Evolutionary conservation across 2,888 invertebrate genomes (phyloP).

Genomic region (Pachycephus smyrnensis): DNA sequence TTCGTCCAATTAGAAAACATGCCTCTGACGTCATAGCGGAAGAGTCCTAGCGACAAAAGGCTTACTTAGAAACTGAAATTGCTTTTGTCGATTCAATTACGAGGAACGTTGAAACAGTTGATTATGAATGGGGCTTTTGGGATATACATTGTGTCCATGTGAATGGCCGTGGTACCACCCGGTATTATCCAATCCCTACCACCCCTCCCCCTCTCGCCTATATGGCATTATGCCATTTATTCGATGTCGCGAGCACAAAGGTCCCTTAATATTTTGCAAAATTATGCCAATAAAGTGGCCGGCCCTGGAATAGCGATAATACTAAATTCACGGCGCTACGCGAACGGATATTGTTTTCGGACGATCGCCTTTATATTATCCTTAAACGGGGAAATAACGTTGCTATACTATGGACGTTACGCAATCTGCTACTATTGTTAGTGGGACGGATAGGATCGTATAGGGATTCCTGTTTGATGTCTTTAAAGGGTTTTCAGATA

Average conservation of each 20-base stretch:
- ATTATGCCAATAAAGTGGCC: conserved; percentile 14
- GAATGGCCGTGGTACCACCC: background rate
- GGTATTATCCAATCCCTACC: background rate
- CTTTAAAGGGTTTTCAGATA: background rate
- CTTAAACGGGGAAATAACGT: background rate
- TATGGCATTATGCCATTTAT: conserved; percentile 12
- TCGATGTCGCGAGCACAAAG: conserved; percentile 12
- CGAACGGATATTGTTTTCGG: conserved; percentile 15
- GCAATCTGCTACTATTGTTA: background rate
- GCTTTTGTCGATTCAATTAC: background rate
- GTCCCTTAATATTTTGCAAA: conserved; percentile 15
- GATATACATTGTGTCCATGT: background rate
- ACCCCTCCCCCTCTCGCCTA: background rate
- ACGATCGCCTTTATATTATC: conserved; percentile 8
- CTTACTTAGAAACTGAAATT: background rate
- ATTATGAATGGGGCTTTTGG: background rate
- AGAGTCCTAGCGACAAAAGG: background rate
- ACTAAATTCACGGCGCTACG: conserved; percentile 10
- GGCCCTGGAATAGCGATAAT: background rate
- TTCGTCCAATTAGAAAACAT: background rate
- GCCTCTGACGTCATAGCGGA: background rate
- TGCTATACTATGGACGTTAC: background rate
- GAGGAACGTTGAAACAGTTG: background rate
- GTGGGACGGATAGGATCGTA: background rate
- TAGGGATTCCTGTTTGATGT: background rate